phyloP scores from a whole-genome alignment of 2,797 vertebrate species.

The Tauraco hartlaubi region DNA sequence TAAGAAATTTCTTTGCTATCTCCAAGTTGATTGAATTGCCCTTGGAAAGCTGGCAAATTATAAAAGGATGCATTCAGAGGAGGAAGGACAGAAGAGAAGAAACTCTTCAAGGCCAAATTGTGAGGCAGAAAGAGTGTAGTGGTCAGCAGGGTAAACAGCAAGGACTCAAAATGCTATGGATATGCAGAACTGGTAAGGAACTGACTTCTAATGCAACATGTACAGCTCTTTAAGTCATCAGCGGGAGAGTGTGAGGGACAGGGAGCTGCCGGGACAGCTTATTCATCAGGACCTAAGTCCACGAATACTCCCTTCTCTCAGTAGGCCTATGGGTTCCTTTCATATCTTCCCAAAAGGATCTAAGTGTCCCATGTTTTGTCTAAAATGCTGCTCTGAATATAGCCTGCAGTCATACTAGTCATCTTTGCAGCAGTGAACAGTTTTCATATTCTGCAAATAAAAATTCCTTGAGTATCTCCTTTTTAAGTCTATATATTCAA shows the following conservation, averaged over 20 bases:
- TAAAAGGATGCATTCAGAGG: neutral
- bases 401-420: neutral
- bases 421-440: neutral
- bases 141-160: neutral
- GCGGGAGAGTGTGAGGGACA: neutral
- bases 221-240: neutral
- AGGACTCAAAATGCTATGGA: neutral
- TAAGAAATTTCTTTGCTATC: neutral
- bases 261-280: neutral
- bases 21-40: neutral
- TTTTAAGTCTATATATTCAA: neutral
- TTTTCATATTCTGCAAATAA: neutral
- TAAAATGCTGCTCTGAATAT: neutral
- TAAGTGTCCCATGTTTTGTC: neutral
- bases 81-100: neutral
- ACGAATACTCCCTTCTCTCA: neutral
- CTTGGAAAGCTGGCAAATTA: neutral
- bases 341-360: neutral
- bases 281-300: neutral
- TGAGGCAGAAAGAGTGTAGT: neutral
- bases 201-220: neutral
- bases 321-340: neutral
- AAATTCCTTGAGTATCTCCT: neutral
- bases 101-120: neutral
- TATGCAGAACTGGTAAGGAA: neutral